Evolutionary conservation across 2,113 vertebrate genomes (phyloP), one percentile per base, ranked within the genome.

Genomic region (Trematomus loennbergii): DNA sequence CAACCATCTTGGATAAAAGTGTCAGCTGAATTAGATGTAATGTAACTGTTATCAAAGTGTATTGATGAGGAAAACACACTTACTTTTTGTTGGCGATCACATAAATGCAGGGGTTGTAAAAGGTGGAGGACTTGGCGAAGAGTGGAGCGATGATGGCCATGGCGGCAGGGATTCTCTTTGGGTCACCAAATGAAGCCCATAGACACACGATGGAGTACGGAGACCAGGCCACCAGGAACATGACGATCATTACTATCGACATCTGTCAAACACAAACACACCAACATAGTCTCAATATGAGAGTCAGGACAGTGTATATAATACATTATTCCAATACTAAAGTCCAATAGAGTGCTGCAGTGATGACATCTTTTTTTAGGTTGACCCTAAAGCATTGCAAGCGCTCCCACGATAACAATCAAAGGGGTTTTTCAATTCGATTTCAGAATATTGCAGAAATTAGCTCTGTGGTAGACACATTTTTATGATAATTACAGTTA

Each of bases 21-120:
- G 36, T 40, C 36, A 40, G 36, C 8, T 40, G 8, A 40, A 40
- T 40, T 40, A 6, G 8, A 40, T 40, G 36, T 40, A 40, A 40
- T 40, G 36, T 40, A 40, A 43, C 29, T 9, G 9, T 10, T 22
- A 70, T 11, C 16, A 7, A 55, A 36, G n/a, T 8, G 15, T 18
- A 13, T 16, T 57, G 9, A 61, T 15, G 12, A 36, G 29, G 33
- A 46, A 72, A 61, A 62, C 4, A 81, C 3, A 81, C 97, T 96
- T 94, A 99, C 98, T 97, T 99, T 90, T 96, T 99, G 94, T 99
- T 99, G 83, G 98, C 96, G 65, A 96, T 84, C 0, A 98, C 97
- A 70, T 99, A 99, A 91, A 99, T 99, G 87, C 97, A 99, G 49
- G 98, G 98, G 83, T 99, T 99, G 91, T 99, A 99, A 90, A 99